A percentile compares a stretch with the other conserved stretches of the same genome.
Conservation (phyloP, 2,797 vertebrate species). For the Urocyon cinereoargenteus region DNA sequence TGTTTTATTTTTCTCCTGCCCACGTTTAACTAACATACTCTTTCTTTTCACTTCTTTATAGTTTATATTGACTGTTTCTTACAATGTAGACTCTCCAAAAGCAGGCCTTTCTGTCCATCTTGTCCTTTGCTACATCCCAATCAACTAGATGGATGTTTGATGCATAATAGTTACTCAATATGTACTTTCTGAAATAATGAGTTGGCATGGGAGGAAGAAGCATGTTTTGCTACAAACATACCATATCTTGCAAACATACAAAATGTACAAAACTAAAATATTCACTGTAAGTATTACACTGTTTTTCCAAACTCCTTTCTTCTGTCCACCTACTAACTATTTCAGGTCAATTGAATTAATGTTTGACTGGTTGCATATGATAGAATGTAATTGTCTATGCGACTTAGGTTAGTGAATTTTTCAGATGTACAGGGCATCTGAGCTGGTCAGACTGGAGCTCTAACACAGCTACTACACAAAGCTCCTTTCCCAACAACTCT, state of each 20-base stretch:
- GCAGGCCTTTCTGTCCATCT: background rate
- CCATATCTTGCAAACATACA: background rate
- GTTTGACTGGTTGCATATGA: background rate
- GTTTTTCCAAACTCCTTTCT: slow-evolving; percentile 18
- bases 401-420: background rate
- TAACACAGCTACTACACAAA: background rate
- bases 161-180: background rate
- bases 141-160: background rate
- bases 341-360: slow-evolving; percentile 25
- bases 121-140: background rate
- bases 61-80: background rate
- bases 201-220: background rate
- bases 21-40: background rate
- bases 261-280: background rate
- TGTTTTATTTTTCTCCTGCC: slow-evolving; percentile 20
- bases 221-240: background rate
- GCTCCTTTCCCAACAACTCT: background rate
- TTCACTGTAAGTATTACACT: background rate
- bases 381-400: background rate
- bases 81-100: background rate
- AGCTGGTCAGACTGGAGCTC: background rate
- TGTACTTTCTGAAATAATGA: slow-evolving; percentile 17
- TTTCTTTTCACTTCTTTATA: background rate
- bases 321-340: background rate
- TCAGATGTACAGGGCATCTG: background rate